Evolutionary conservation across 2,888 invertebrate genomes (phyloP).

Genomic region (Eurytoma adleriae): DNA sequence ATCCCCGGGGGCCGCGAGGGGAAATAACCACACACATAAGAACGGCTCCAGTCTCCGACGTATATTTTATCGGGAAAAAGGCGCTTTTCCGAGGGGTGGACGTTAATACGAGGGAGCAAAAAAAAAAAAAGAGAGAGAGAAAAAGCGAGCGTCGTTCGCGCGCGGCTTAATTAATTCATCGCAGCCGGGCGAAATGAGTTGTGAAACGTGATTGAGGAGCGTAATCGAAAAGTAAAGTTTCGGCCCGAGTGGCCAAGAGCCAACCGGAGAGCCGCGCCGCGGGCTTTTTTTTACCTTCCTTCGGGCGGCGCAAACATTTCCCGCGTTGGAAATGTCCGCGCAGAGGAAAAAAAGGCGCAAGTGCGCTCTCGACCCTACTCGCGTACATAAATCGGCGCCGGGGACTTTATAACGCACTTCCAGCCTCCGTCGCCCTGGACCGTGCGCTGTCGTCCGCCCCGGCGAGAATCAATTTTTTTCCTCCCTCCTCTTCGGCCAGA

Average conservation of each 20-base stretch:
- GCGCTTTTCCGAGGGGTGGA: not conserved
- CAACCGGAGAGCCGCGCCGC: not conserved
- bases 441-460: not conserved
- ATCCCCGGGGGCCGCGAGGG: not conserved
- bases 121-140: not conserved
- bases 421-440: not conserved
- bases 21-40: constrained; percentile 4
- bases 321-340: not conserved
- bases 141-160: constrained; percentile 9
- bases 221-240: constrained; percentile 59
- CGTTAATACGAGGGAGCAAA: constrained; percentile 18
- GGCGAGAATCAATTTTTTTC: constrained; percentile 57
- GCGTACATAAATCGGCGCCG: not conserved
- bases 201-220: constrained; percentile 59
- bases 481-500: constrained; percentile 62
- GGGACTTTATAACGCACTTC: constrained; percentile 24
- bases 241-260: constrained; percentile 19
- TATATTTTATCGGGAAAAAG: constrained; percentile 23
- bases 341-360: not conserved
- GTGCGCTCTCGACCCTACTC: not conserved
- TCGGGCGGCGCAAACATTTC: not conserved
- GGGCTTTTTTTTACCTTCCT: not conserved
- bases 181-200: constrained; percentile 55
- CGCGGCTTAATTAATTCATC: constrained; percentile 55
- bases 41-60: not conserved